phyloP scores from a whole-genome alignment of 2,797 vertebrate species.

The Esox masquinongy region DNA sequence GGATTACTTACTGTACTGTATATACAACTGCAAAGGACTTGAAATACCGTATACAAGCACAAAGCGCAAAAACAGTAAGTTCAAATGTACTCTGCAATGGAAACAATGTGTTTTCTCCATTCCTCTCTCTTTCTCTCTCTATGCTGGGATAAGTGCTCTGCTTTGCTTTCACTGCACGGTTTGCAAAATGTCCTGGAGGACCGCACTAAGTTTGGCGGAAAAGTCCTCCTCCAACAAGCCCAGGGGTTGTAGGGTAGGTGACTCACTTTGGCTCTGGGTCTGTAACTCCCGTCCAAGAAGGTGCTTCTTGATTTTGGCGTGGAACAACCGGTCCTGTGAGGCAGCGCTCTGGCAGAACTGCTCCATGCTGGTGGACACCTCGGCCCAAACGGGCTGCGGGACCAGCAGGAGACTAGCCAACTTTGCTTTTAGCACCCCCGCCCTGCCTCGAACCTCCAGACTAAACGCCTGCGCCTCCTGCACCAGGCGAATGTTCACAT shows the following conservation, averaged over 20 bases:
- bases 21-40: neutral
- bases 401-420: slow-evolving; percentile 50
- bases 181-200: slow-evolving; percentile 77
- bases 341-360: slow-evolving; percentile 69
- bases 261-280: neutral
- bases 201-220: slow-evolving; percentile 68
- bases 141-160: neutral
- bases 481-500: slow-evolving; percentile 62
- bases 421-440: slow-evolving; percentile 56
- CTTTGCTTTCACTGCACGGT: slow-evolving; percentile 54
- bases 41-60: neutral
- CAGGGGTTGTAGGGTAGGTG: slow-evolving; percentile 40
- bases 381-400: slow-evolving; percentile 23
- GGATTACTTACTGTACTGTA: slow-evolving; percentile 1
- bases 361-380: slow-evolving; percentile 52
- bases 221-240: slow-evolving; percentile 73
- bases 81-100: neutral
- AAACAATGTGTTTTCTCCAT: neutral
- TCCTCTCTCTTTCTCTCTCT: neutral
- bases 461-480: slow-evolving; percentile 65
- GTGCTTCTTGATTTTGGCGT: slow-evolving; percentile 60
- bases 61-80: neutral
- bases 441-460: slow-evolving; percentile 56
- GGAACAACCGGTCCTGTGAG: slow-evolving; percentile 59
- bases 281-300: slow-evolving; percentile 51